Evolutionary conservation across 2,797 vertebrate genomes (phyloP), one percentile per base, ranked within the genome.

Genomic region (Paramormyrops hopkinsi): DNA sequence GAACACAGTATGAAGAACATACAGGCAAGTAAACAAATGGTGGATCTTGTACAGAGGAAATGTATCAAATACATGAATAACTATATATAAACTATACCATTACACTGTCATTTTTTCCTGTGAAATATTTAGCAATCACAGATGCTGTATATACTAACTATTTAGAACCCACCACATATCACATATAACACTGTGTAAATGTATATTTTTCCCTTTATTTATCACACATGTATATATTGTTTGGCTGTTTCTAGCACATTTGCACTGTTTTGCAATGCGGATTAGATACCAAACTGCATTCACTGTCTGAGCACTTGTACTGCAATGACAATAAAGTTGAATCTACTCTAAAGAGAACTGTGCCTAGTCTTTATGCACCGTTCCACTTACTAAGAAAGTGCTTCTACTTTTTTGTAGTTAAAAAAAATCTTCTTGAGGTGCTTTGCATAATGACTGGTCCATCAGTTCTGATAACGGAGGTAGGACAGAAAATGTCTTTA

Each of bases 1-100:
- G 90, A 95, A 82, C 76, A 82, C 41, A 82, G 7, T 9, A 46
- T 44, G 41, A n/a, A 82, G 76, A 82, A 46, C 41, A 79, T 44
- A 79, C 4, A 22, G 44, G 44, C 41, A 51, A 86, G 50, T 53
- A 50, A 88, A 92, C 50, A 93, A 89, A 92, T 51, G 89, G 90
- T 79, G 93, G 25, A 53, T 83, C 48, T 82, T 90, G 89, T 88
- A 86, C 90, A 56, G 91, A 90, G 8, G n/a, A 50, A 51, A 37
- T 46, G 0, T 33, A 89, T 86, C 19, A 89, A 89, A 76, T 65
- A 37, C 59, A 37, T 37, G 29, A 73, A 37, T 73, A 19, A 65
- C 41, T 46, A 44, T 82, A 46, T 46, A 46, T 82, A 82, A 82
- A 46, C 41, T 82, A 51, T 82, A 22, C 14, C 50, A 37, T n/a